These are phyloP conservation scores for Chelonia mydas DNA, from an alignment of 2,797 vertebrate genomes.

Conservation along the genomic window DNA sequence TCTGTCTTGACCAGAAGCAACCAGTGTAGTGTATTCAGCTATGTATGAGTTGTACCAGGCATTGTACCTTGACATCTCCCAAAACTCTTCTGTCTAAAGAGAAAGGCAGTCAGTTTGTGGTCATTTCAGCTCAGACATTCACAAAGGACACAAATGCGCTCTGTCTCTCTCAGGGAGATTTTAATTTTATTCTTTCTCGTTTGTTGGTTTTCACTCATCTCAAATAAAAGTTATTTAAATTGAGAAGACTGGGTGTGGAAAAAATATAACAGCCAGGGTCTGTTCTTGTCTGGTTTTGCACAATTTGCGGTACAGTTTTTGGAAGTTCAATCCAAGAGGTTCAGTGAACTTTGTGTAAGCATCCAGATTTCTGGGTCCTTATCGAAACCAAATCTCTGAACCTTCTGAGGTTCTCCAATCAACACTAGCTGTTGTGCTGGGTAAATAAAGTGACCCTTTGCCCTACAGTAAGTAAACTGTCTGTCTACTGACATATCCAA, in stretches of 20 bases:
- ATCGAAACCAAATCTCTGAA: not conserved
- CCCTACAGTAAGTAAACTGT: not conserved
- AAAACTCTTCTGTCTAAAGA: not conserved
- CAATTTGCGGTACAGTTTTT: not conserved
- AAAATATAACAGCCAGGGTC: not conserved
- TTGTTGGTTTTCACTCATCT: not conserved
- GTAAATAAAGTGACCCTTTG: not conserved
- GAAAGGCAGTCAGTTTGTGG: not conserved
- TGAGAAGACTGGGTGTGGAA: not conserved
- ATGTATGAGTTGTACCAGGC: not conserved
- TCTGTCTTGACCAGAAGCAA: not conserved
- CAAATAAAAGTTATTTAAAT: not conserved
- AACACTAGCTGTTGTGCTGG: not conserved
- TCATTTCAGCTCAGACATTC: not conserved
- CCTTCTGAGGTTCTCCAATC: not conserved
- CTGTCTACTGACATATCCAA: not conserved
- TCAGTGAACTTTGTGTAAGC: not conserved
- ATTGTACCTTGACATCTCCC: not conserved
- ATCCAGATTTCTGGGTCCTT: not conserved
- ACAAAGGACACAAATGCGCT: not conserved
- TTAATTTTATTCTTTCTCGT: not conserved
- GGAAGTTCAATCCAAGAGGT: not conserved
- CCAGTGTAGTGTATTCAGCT: not conserved
- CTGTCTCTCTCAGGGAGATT: not conserved
- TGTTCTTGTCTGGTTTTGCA: not conserved